Evolutionary conservation across 2,113 vertebrate genomes (phyloP), one percentile per base, ranked within the genome.

Genomic region (Sander lucioperca): DNA sequence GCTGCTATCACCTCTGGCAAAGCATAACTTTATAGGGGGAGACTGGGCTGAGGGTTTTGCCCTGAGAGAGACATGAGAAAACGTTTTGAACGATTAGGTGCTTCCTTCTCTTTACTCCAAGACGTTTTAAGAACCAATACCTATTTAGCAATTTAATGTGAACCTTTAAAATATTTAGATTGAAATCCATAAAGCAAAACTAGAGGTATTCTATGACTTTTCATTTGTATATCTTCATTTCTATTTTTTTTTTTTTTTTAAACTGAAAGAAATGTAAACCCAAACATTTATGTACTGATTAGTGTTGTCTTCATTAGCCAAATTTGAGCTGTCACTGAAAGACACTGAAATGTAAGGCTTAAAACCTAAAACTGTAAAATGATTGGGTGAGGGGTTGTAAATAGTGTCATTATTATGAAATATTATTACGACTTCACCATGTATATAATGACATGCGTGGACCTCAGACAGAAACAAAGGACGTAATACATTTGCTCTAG

Each of bases 401-500:
- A 57, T 25, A 19, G 7, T 48, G 57, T 36, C 18, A 14, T 66
- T 47, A 51, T 23, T 3, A 30, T 39, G 16, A 58, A 6, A 23
- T 63, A 54, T 45, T 48, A 13, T 64, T 33, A 23, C 11, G 5
- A 56, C 33, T 43, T 23, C 43, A 69, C 23, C 56, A 5, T 57
- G 8, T 36, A 25, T 43, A 74, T 23, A 67, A 16, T 62, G 25
- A 66, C 66, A 56, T 21, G 43, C 19, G 59, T 9, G 16, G n/a
- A 71, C 18, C 18, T 7, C 1, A 54, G 62, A 57, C 19, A 21
- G 14, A 67, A 63, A 33, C 10, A 48, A 18, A 59, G 4, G 2
- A 8, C 45, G 33, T n/a, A 77, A 18, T 8, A 25, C 12, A 59
- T 72, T 54, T 48, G 33, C 45, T 76, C n/a, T 33, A 75, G 50